Conservation (phyloP, 2,113 vertebrate species). For the Alaudala cheleensis region DNA sequence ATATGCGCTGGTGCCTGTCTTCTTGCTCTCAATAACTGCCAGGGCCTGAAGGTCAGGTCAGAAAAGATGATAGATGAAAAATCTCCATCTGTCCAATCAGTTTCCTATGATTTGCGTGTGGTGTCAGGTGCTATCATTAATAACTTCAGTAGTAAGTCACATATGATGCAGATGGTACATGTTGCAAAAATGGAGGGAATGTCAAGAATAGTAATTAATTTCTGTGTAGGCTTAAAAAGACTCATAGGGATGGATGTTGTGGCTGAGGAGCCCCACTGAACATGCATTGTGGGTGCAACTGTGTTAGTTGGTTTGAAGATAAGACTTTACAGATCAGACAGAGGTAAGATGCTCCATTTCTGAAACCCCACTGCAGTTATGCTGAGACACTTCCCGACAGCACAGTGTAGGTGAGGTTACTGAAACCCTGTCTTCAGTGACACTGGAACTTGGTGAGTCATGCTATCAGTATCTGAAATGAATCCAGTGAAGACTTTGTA, state of each 20-base stretch:
- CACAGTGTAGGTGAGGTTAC: not conserved
- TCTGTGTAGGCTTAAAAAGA: not conserved
- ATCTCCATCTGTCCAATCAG: not conserved
- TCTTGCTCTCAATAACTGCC: not conserved
- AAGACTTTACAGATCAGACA: not conserved
- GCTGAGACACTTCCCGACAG: not conserved
- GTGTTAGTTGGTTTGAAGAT: not conserved
- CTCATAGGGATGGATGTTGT: not conserved
- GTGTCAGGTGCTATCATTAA: not conserved
- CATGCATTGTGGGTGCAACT: not conserved
- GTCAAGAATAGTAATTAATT: not conserved
- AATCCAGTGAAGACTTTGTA: not conserved
- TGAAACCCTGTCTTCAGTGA: not conserved
- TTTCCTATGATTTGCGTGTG: not conserved
- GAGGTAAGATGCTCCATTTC: not conserved
- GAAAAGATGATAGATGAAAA: not conserved
- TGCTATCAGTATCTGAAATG: not conserved
- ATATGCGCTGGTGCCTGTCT: not conserved
- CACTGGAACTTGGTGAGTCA: not conserved
- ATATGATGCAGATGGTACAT: rapidly evolving
- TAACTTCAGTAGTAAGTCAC: not conserved
- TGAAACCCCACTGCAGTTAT: not conserved
- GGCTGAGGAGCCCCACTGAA: not conserved
- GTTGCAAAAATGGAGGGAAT: not conserved
- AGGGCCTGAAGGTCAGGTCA: not conserved